Base-by-base conservation (phyloP, 1,140 invertebrate genomes). In the Halesus radiatus region DNA sequence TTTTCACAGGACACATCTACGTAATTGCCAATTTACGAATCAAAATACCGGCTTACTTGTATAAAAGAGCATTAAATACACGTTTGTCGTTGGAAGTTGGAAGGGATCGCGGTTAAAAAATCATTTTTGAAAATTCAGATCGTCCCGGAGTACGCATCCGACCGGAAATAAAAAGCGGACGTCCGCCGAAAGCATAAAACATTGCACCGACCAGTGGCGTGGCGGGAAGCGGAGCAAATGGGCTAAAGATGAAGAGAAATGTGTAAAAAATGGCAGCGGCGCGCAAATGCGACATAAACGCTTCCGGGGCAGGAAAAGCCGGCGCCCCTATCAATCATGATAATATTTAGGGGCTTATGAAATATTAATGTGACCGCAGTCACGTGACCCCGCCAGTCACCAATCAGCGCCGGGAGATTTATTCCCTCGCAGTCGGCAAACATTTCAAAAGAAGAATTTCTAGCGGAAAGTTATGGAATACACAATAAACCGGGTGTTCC, bases 341-440 rank as follows among this genome's bases (percentile, higher is more conserved):
- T 64, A 45, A 81, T 81, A 73, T 81, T 81, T 78, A 81, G 79
- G 74, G 56, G 54, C 74, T 75, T 75, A 81, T 81, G 80, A 76
- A 78, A 81, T 81, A 81, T 81, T 81, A 81, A 81, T 81, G 80
- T 78, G 64, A 45, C 53, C 66, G 29, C 60, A 50, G 75, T 81
- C 80, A 81, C 80, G 80, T 73, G 80, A 81, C 76, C 73, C 76
- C 78, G 75, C 80, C 80, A 78, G 80, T 75, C 76, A 81, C 80
- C 80, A 78, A 81, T 78, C 75, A 81, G 56, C 29, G 64, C 73
- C 5, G 52, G 26, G 73, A 53, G 56, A 32, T 56, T 75, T 75
- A 56, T 56, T 75, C 23, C 53, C 73, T 37, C 56, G 16, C 18
- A 72, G 68, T 72, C 45, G 68, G 68, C 45, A 72, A 72, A 72